phyloP scores from a whole-genome alignment of 2,113 vertebrate species.

The Glaucidium brasilianum region DNA sequence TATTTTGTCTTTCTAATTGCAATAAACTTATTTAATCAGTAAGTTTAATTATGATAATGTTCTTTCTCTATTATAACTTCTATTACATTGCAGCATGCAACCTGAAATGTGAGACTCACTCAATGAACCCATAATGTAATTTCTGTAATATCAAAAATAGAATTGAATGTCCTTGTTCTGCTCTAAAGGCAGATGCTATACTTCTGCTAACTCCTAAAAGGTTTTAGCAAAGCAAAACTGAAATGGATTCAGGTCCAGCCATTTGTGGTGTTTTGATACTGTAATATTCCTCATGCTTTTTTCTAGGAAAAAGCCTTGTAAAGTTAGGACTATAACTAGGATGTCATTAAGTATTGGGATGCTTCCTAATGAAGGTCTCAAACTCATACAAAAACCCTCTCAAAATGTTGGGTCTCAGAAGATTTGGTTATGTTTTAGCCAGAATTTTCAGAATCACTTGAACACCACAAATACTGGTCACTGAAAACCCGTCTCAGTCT shows the following conservation, averaged over 20 bases:
- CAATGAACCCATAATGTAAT: accelerated
- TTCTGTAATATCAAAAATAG: not conserved
- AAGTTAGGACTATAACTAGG: not conserved
- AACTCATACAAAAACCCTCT: not conserved
- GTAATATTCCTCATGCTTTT: not conserved
- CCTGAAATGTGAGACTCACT: not conserved
- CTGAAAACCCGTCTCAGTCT: not conserved
- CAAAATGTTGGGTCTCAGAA: not conserved
- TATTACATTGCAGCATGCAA: not conserved
- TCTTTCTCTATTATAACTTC: not conserved
- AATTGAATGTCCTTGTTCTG: not conserved
- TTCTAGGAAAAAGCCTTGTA: not conserved
- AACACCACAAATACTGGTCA: not conserved
- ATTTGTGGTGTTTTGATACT: not conserved
- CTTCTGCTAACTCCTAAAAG: not conserved
- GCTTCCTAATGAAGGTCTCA: not conserved
- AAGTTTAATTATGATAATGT: not conserved
- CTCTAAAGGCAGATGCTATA: not conserved
- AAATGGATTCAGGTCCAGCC: not conserved
- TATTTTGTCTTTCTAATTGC: not conserved
- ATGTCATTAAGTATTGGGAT: not conserved
- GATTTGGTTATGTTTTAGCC: accelerated
- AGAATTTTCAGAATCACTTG: not conserved
- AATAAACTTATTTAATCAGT: not conserved
- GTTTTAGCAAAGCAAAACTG: not conserved